phyloP scores from a whole-genome alignment of 2,888 invertebrate genomes.

The Orthosia gracilis region DNA sequence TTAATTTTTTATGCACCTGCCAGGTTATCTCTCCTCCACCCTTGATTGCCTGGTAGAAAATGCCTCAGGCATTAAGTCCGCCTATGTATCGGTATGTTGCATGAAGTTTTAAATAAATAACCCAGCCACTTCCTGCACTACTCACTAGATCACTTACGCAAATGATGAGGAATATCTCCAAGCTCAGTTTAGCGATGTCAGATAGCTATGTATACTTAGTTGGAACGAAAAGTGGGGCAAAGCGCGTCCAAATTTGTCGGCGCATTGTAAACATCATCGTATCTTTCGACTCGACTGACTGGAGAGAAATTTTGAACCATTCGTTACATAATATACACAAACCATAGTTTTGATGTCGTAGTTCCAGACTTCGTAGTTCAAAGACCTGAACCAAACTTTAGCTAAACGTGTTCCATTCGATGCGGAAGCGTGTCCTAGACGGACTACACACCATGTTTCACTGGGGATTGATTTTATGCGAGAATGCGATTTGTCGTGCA shows the following conservation, averaged over 20 bases:
- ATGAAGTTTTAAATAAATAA: slow-evolving; percentile 19
- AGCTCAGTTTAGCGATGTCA: slow-evolving; percentile 27
- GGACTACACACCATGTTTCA: slow-evolving; percentile 33
- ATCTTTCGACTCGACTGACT: slow-evolving; percentile 35
- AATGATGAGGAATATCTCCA: slow-evolving; percentile 41
- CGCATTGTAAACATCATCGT: slow-evolving; percentile 60
- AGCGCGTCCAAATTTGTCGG: slow-evolving; percentile 65
- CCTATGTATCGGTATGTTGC: no score
- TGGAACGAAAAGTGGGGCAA: slow-evolving; percentile 56
- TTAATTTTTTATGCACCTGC: no score
- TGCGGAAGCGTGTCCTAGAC: slow-evolving; percentile 50
- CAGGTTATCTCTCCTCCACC: no score
- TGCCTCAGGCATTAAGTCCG: no score
- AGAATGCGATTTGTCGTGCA: slow-evolving; percentile 38
- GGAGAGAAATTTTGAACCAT: slow-evolving; percentile 45
- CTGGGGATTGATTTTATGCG: slow-evolving; percentile 57
- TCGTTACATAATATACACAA: slow-evolving; percentile 13
- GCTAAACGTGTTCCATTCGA: slow-evolving; percentile 63
- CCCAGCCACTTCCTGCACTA: slow-evolving; percentile 58
- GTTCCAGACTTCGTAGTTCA: slow-evolving; percentile 54
- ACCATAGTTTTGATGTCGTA: slow-evolving; percentile 17
- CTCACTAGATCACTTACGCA: slow-evolving; percentile 34
- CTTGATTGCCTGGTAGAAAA: no score
- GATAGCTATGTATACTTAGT: slow-evolving; percentile 41
- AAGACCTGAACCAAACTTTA: slow-evolving; percentile 62